These are phyloP conservation scores for Hippocampus kuda DNA, from an alignment of 2,797 vertebrate species.

Conservation along the genomic window DNA sequence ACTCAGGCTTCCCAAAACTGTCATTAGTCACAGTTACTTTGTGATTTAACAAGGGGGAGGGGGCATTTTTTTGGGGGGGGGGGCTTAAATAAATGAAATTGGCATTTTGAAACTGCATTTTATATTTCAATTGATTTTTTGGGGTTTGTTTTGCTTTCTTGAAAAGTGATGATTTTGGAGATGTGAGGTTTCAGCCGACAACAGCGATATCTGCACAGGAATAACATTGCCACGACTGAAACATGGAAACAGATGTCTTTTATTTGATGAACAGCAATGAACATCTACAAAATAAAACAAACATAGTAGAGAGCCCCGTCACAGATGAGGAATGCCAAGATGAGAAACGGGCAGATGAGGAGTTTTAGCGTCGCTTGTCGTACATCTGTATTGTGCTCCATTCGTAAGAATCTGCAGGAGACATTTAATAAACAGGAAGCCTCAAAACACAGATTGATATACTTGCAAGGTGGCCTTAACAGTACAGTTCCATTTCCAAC, in stretches of 20 bases:
- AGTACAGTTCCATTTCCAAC: too few relatives aligned
- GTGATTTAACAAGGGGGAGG: too few relatives aligned
- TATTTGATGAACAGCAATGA: constrained; percentile 47
- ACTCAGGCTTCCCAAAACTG: too few relatives aligned
- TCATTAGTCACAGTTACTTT: too few relatives aligned
- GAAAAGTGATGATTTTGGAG: too few relatives aligned
- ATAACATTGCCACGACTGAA: constrained; percentile 46
- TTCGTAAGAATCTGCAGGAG: constrained; percentile 55
- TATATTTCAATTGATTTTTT: too few relatives aligned
- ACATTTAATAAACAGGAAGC: not conserved
- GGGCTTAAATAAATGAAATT: too few relatives aligned
- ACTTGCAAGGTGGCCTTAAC: not conserved
- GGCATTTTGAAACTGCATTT: too few relatives aligned
- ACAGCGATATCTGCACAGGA: constrained; percentile 28
- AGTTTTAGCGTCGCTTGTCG: constrained; percentile 50
- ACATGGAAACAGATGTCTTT: constrained; percentile 53
- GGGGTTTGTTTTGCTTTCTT: too few relatives aligned
- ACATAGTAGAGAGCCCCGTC: not conserved
- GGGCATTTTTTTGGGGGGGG: too few relatives aligned
- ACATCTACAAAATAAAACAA: constrained; percentile 34
- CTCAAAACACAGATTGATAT: not conserved
- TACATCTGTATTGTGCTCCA: constrained; percentile 63
- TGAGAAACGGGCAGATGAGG: constrained; percentile 24
- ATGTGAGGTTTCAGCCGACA: too few relatives aligned
- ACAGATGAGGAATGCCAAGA: constrained; percentile 14